Evolutionary conservation across 1,140 invertebrate species (phyloP), one percentile per base, ranked within the genome.

Genomic region (Ceratitis capitata): DNA sequence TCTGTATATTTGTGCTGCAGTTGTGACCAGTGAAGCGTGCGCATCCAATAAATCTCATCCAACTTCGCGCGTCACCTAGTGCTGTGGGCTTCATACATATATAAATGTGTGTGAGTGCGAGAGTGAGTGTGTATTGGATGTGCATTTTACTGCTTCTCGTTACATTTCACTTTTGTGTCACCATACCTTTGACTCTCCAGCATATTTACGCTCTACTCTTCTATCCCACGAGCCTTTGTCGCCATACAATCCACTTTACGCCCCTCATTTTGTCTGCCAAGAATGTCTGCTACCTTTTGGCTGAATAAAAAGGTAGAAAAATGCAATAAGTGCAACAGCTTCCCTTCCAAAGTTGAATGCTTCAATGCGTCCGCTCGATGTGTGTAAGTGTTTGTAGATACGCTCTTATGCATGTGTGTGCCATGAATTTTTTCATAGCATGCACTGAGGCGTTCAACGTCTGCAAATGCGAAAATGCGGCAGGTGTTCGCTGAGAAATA

Each of bases 31-130:
- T 53, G 47, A 83, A 83, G 82, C 82, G 47, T 83, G 26, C 39
- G n/a, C 23, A 32, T 83, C 82, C 49, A 83, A 83, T 83, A 83
- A 83, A 83, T 83, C 82, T 83, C 49, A 51, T 53, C 53, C 82
- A n/a, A 83, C 49, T 83, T 83, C 47, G 19, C 14, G 23, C 47
- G 29, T 39, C 49, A 32, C 47, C 32, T 7, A 45, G n/a, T 9
- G 35, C 39, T 23, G n/a, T n/a, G n/a, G n/a, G 32, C 32, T 7
- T n/a, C 32, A 0, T n/a, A 19, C 0, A 74, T 19, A 6, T 42
- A 39, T 74, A 74, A n/a, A 6, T 42, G 64, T 74, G 14, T 74
- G 39, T 42, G 39, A 23, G 35, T 74, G 19, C 23, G n/a, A n/a
- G n/a, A 26, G 56, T 42, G 64, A n/a, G 16, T 42, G 39, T 74